Base-by-base conservation (phyloP, 2,888 invertebrate genomes). In the Myopa testacea region DNA sequence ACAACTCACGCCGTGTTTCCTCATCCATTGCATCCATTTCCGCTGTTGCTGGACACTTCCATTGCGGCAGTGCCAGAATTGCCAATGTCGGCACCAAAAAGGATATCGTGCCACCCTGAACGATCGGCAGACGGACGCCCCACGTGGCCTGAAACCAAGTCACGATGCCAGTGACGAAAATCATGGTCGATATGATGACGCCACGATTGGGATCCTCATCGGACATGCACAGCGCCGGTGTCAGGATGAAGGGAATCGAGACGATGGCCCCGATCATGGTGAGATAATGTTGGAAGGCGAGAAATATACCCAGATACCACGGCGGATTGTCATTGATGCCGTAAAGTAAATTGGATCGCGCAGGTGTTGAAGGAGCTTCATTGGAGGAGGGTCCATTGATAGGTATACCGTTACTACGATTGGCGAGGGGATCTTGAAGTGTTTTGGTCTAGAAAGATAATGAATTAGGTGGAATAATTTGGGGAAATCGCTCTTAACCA, bases 191-290 rank as follows among this genome's bases (percentile, higher is more conserved):
- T 80, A 95, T 94, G 77, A 95, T 94, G 84, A 94, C 92, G 80
- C 94, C 94, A 67, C 94, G 90, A 79, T 93, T 92, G 0, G 94
- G 94, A 87, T 95, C 94, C 63, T 93, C 92, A 81, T 94, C 93
- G 71, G 90, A 91, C 93, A 95, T 94, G 87, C 95, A 96, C 16
- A 96, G 91, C 1, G 94, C 93, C 0, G 94, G 94, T n/a, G 94
- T 93, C 79, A 96, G 88, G 80, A 96, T 93, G 85, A 95, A 94
- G 0, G 95, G 96, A 81, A 95, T 94, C 1, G 95, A 93, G 7
- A 96, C 94, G 55, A 95, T 95, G 0, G 94, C 94, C 0, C 95
- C 96, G 79, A 96, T 95, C 94, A 96, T 95, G 0, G 95, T 95
- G 82, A 95, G 89, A 87, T 95, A 95, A 86, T 95, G 95, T 92